These are phyloP conservation scores for Alviniconcha strummeri DNA, from an alignment of 2,888 invertebrate species.

Conservation along the genomic window DNA sequence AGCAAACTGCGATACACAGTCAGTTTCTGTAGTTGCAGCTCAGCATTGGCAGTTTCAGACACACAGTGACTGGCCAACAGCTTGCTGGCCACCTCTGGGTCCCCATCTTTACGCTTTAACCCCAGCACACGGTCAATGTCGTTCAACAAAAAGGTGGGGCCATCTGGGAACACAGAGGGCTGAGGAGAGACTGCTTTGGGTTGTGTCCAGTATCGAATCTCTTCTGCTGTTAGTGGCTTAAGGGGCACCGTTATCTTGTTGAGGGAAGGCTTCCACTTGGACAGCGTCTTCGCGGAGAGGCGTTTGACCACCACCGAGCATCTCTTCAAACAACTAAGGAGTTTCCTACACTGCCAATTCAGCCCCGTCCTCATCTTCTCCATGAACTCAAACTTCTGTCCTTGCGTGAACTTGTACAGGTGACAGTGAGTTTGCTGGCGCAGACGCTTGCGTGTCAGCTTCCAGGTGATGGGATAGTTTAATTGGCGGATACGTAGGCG, in stretches of 20 bases:
- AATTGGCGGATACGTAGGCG: slow-evolving; percentile 56
- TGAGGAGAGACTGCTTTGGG: slow-evolving; percentile 22
- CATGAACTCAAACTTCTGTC: slow-evolving; percentile 56
- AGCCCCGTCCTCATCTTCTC: slow-evolving; percentile 56
- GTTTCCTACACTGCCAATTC: slow-evolving; percentile 50
- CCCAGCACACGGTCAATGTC: slow-evolving; percentile 58
- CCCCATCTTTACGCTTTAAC: slow-evolving; percentile 49
- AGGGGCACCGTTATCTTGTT: slow-evolving; percentile 35
- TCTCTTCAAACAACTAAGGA: slow-evolving; percentile 47
- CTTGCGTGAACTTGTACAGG: slow-evolving; percentile 58
- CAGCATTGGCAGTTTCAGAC: slow-evolving; percentile 27
- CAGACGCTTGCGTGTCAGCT: slow-evolving; percentile 45
- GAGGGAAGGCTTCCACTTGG: slow-evolving; percentile 48
- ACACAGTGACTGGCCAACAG: slow-evolving; percentile 32
- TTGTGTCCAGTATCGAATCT: slow-evolving; percentile 37
- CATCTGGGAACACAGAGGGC: slow-evolving; percentile 52
- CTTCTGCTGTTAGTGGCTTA: slow-evolving; percentile 33
- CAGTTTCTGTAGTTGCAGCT: slow-evolving; percentile 28
- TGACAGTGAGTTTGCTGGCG: slow-evolving; percentile 46
- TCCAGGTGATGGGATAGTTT: slow-evolving; percentile 57
- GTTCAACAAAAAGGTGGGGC: slow-evolving; percentile 53
- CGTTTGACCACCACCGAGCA: slow-evolving; percentile 52
- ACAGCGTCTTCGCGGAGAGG: slow-evolving; percentile 48
- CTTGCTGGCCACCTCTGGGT: slow-evolving; percentile 8
- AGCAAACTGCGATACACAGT: slow-evolving; percentile 32